phyloP scores from a whole-genome alignment of 37 sponge, comb jelly and placozoan species.

The Bolinopsis microptera region DNA sequence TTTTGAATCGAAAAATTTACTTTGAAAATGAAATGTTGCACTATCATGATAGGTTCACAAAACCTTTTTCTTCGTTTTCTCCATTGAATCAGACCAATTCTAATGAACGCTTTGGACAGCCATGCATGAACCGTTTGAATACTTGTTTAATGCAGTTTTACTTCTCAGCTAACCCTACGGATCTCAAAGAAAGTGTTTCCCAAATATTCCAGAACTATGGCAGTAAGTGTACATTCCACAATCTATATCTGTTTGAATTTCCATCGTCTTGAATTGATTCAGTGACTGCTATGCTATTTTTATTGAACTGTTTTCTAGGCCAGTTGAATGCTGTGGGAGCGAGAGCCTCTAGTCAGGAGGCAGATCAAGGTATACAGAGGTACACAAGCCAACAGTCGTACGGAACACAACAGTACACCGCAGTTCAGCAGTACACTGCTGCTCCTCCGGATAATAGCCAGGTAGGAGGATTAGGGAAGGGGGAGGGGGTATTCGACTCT shows the following conservation, averaged over 20 bases:
- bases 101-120: too few species aligned
- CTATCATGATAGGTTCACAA: too few species aligned
- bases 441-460: neutral
- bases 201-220: conserved; percentile 61
- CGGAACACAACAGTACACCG: neutral
- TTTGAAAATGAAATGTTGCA: too few species aligned
- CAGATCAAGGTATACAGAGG: neutral
- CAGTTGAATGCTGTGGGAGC: neutral
- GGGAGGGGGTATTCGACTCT: too few species aligned
- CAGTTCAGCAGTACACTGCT: conserved; percentile 20
- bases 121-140: too few species aligned
- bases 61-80: too few species aligned
- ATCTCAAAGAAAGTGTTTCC: conserved; percentile 31
- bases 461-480: too few species aligned
- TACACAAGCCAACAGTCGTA: neutral
- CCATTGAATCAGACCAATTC: too few species aligned
- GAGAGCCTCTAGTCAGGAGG: neutral
- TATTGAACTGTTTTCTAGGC: neutral
- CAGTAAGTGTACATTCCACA: neutral
- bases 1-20: too few species aligned
- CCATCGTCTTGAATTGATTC: neutral
- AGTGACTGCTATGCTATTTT: neutral
- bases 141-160: too few species aligned
- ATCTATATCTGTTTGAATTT: neutral
- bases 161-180: neutral